These are phyloP conservation scores for Acanthurus lineatus DNA, from an alignment of 2,797 vertebrate genomes.

Conservation along the genomic window DNA sequence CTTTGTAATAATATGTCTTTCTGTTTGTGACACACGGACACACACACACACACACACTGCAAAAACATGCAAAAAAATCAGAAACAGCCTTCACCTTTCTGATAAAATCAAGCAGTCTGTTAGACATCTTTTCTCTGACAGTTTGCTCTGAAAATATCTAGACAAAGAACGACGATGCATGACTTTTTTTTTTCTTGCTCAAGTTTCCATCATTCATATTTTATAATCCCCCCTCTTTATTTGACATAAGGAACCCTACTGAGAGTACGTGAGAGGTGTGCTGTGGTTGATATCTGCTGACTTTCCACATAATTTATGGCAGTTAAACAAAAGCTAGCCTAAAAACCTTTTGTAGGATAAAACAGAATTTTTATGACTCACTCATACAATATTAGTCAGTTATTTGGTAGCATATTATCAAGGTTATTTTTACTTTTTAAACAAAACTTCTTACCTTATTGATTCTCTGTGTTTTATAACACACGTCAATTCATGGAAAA, in stretches of 20 bases:
- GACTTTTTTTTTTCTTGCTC: slow-evolving; percentile 20
- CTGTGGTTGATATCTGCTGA: slow-evolving; percentile 50
- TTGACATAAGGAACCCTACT: slow-evolving; percentile 41
- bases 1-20: slow-evolving; percentile 83
- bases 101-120: slow-evolving; percentile 6
- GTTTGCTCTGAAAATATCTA: slow-evolving; percentile 6
- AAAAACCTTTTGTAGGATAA: slow-evolving; percentile 16
- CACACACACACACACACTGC: slow-evolving; percentile 17
- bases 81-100: slow-evolving; percentile 23
- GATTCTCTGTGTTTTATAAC: background rate
- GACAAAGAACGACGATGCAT: background rate
- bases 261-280: slow-evolving; percentile 42
- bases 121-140: background rate
- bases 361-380: background rate
- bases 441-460: background rate
- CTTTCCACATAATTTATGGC: slow-evolving; percentile 46
- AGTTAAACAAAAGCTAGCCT: slow-evolving; percentile 33
- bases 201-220: slow-evolving; percentile 48
- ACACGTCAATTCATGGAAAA: background rate
- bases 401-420: slow-evolving; percentile 2
- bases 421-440: background rate
- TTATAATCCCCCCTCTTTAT: slow-evolving; percentile 46
- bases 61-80: slow-evolving; percentile 25
- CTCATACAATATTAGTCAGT: background rate
- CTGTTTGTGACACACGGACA: slow-evolving; percentile 65